A percentile compares a stretch with the other conserved stretches of the same genome.
Conservation (phyloP, 2,888 invertebrate genomes). For the Serrognathus titanus region DNA sequence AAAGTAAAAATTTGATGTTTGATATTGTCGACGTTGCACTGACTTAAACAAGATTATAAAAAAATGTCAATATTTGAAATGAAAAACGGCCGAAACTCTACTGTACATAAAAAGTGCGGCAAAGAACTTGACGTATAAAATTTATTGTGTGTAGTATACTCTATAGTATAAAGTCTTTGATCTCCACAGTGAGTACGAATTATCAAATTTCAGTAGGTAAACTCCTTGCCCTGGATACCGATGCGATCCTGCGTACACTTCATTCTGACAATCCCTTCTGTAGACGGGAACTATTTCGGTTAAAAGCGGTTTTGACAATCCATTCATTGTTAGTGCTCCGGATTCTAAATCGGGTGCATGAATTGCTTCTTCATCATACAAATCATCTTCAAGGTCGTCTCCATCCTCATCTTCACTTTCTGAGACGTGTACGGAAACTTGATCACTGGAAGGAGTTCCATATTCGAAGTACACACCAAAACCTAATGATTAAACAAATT, state of each 20-base stretch:
- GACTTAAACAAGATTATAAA: no score
- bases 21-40: no score
- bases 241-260: conserved; percentile 97
- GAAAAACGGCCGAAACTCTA: no score
- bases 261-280: conserved; percentile 93
- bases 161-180: conserved; percentile 98
- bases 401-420: conserved; percentile 92
- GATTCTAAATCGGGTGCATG: conserved; percentile 59
- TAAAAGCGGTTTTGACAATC: conserved; percentile 55
- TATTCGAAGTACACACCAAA: conserved; percentile 99
- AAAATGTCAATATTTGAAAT: no score
- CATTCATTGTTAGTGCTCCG: conserved; percentile 43
- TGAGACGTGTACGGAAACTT: conserved; percentile 90
- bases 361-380: conserved; percentile 42
- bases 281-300: conserved; percentile 93
- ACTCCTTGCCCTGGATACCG: conserved; percentile 96
- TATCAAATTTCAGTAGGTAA: conserved; percentile 98
- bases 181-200: conserved; percentile 98
- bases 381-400: conserved; percentile 61
- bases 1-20: no score
- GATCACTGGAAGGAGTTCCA: conserved; percentile 80
- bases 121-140: background rate
- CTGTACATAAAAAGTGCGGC: no score
- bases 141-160: conserved; percentile 87
- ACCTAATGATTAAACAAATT: conserved; percentile 45